Percentiles rank a stretch among this genome's conserved stretches.
Evolutionary conservation across 2,113 vertebrate genomes (phyloP).

Genomic region (Motacilla tschutschensis): DNA sequence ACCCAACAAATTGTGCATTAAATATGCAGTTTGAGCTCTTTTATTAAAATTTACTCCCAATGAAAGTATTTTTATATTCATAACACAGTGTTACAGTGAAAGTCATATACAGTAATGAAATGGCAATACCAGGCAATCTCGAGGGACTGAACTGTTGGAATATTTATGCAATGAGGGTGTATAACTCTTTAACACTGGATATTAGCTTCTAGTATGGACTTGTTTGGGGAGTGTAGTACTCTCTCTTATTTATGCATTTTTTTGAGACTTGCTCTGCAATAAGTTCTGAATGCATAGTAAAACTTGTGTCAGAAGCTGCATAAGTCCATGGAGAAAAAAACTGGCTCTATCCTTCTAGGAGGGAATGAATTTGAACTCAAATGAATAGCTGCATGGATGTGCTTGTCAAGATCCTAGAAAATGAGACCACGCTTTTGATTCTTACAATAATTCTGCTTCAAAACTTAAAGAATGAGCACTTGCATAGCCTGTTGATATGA

Average conservation of each 20-base stretch:
- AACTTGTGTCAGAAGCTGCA: background rate
- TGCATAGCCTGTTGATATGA: background rate
- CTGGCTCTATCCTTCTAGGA: background rate
- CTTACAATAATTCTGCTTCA: background rate
- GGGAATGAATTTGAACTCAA: background rate
- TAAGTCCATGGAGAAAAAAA: background rate
- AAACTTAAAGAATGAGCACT: background rate
- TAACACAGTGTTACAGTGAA: background rate
- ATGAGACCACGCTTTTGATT: background rate
- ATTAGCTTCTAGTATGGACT: background rate
- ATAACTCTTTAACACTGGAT: background rate
- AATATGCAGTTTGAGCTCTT: slow-evolving; percentile 21
- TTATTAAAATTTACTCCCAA: slow-evolving; percentile 19
- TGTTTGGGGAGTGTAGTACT: background rate
- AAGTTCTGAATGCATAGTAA: background rate
- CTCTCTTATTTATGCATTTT: background rate
- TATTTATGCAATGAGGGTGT: background rate
- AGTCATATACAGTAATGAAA: background rate
- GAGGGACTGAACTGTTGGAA: background rate
- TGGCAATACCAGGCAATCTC: background rate
- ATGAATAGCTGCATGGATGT: background rate
- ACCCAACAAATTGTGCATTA: slow-evolving; percentile 20
- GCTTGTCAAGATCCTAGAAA: background rate
- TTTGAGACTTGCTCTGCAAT: background rate
- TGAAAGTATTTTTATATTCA: slow-evolving; percentile 16